Percentiles rank a stretch among this genome's conserved stretches.
Conservation (phyloP, 2,797 vertebrate species). For the Brachymystax lenok region DNA sequence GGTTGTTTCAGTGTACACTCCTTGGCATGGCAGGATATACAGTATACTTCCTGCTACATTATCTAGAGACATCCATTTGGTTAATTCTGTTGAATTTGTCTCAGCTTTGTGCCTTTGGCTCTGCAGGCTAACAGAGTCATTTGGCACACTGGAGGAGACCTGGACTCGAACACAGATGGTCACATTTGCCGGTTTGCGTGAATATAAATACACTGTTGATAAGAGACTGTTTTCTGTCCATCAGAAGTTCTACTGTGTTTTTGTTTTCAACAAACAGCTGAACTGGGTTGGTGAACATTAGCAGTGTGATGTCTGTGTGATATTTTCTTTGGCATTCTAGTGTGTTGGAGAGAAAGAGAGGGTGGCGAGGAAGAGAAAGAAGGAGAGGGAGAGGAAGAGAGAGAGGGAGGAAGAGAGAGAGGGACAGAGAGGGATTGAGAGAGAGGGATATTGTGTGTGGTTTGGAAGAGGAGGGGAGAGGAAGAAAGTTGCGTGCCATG, state of each 20-base stretch:
- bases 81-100: not conserved
- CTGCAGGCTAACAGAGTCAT: not conserved
- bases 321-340: not conserved
- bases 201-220: too few species aligned
- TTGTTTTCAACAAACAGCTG: not conserved
- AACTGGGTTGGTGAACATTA: not conserved
- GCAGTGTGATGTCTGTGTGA: not conserved
- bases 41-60: not conserved
- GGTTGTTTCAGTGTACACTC: not conserved
- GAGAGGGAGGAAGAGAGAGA: too few species aligned
- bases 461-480: constrained; percentile 46
- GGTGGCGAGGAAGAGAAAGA: too few species aligned
- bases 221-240: too few species aligned
- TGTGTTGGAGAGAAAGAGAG: not conserved
- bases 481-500: constrained; percentile 59
- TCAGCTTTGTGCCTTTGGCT: not conserved
- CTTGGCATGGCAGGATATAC: not conserved
- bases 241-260: not conserved
- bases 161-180: too few species aligned
- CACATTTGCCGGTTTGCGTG: too few species aligned
- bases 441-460: constrained; percentile 8
- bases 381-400: too few species aligned
- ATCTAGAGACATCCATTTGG: not conserved
- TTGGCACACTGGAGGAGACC: not conserved
- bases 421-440: too few species aligned